Evolutionary conservation across 2,797 vertebrate species (phyloP), one percentile per base, ranked within the genome.

Genomic region (Sebastes steindachneri): DNA sequence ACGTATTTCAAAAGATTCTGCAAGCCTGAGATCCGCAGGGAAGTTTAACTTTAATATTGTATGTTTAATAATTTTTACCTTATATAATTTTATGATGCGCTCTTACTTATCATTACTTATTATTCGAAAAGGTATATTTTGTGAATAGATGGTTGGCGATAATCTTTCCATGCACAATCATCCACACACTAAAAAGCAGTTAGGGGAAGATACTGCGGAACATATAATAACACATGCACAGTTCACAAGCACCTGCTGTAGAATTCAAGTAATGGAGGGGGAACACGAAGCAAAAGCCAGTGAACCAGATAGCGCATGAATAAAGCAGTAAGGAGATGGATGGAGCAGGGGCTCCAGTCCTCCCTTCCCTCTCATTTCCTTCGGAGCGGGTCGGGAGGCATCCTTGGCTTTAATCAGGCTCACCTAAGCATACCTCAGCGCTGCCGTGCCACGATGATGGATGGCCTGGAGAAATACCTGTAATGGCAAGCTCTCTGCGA

Each of bases 311-410:
- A 92, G 86, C 76, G 4, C 89, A 92, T 93, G 93, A 93, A 94
- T 93, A 92, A 92, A 82, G 91, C 84, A 93, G 84, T 7, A 86
- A 83, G 85, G 89, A 93, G 93, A 94, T 87, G 77, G 93, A 94
- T 93, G 87, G 84, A 82, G 82, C 77, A 14, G 76, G 73, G 82
- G 84, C 62, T 77, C 12, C 4, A 48, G 67, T 60, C 77, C 82
- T 54, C 77, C 79, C 89, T 29, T 33, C 17, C 19, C 51, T 51
- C 19, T 87, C 72, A 57, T 68, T 85, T 74, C 86, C 91, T 75
- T 82, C 7, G 5, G 69, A 85, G 86, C 81, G 14, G 89, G 90
- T 90, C 26, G 77, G 79, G 89, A 88, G 15, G 73, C 80, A 35
- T 87, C 87, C 68, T 65, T 63, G 71, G 88, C 86, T 92, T 92